phyloP scores from a whole-genome alignment of 2,113 vertebrate genomes.

The Symphodus melops region DNA sequence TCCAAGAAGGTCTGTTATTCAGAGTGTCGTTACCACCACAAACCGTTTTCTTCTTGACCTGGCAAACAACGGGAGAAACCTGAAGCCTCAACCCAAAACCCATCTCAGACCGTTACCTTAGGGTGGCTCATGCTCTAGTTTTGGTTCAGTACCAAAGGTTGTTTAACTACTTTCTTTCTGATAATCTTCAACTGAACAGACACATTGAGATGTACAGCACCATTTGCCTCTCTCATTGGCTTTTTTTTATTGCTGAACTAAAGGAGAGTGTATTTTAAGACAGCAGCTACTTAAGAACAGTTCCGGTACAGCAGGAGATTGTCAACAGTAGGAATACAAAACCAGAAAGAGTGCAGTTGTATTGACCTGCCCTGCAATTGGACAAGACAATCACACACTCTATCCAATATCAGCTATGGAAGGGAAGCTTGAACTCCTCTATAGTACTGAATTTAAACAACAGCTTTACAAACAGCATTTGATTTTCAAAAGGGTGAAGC shows the following conservation, averaged over 20 bases:
- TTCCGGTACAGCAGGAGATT: conserved; percentile 27
- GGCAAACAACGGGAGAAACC: conserved; percentile 49
- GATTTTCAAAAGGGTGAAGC: too few relatives aligned
- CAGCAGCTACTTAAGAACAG: conserved; percentile 29
- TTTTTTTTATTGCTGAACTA: conserved; percentile 3
- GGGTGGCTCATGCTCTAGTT: conserved; percentile 21
- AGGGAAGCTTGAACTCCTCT: too few relatives aligned
- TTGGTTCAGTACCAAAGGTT: background rate
- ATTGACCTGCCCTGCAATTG: background rate
- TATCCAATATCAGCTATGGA: too few relatives aligned
- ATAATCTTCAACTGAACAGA: conserved; percentile 15
- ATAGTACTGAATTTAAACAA: too few relatives aligned
- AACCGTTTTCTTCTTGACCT: conserved; percentile 53
- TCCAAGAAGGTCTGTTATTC: conserved; percentile 66
- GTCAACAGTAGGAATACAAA: background rate
- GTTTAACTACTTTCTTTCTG: conserved; percentile 15
- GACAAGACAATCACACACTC: too few relatives aligned
- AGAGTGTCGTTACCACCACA: conserved; percentile 39
- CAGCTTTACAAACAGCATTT: too few relatives aligned
- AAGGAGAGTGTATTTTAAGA: conserved; percentile 12
- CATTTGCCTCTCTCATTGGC: background rate
- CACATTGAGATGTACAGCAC: conserved; percentile 9
- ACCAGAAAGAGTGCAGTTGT: background rate
- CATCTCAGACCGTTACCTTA: background rate
- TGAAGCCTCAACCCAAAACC: conserved; percentile 7